phyloP scores from a whole-genome alignment of 1,140 invertebrate genomes.

The Ostrea denselamellosa region DNA sequence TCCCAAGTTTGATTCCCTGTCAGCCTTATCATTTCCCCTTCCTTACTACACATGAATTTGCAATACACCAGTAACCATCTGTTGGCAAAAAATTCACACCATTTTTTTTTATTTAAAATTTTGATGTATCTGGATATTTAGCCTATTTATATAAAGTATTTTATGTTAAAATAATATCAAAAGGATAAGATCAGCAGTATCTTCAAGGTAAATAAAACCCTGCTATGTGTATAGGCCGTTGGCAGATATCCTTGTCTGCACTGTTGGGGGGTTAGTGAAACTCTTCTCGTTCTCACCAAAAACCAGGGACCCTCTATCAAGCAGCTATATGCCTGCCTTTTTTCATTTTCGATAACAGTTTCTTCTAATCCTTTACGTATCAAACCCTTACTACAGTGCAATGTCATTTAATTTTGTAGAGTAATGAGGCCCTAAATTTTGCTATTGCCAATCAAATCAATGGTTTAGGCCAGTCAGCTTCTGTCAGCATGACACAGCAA shows the following conservation, averaged over 20 bases:
- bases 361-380: background rate
- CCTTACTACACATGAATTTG: too few species aligned
- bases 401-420: background rate
- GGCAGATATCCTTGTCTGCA: constrained; percentile 9
- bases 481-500: background rate
- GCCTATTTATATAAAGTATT: too few species aligned
- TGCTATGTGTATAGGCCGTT: background rate
- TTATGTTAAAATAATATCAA: too few species aligned
- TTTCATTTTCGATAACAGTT: background rate
- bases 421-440: background rate
- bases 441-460: background rate
- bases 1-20: too few species aligned
- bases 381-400: background rate
- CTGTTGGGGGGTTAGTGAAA: background rate
- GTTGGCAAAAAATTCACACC: too few species aligned
- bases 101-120: too few species aligned
- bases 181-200: background rate
- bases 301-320: background rate
- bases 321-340: background rate
- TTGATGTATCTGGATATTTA: too few species aligned
- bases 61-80: too few species aligned
- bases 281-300: background rate
- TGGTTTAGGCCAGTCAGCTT: background rate
- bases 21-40: too few species aligned
- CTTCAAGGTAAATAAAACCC: constrained; percentile 29